Conservation (phyloP, 2,888 invertebrate species). For the Timema podura region DNA sequence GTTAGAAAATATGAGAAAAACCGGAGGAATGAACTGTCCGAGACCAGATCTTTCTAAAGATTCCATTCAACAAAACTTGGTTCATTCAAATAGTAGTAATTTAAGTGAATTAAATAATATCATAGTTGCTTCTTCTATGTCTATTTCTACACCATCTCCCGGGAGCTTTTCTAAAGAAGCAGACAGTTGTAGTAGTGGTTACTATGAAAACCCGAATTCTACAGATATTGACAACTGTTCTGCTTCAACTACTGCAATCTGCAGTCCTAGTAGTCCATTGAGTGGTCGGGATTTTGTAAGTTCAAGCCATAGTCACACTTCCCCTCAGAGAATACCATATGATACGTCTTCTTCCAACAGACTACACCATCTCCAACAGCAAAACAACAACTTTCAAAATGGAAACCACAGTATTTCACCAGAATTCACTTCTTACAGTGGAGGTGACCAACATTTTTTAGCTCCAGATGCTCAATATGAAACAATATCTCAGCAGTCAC, state of each 20-base stretch:
- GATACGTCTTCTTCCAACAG: constrained; percentile 14
- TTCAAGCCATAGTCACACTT: constrained; percentile 13
- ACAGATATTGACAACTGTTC: constrained; percentile 17
- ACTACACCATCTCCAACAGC: constrained; percentile 17
- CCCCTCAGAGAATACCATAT: constrained; percentile 19
- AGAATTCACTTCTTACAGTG: constrained; percentile 19
- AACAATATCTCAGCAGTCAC: constrained; percentile 48
- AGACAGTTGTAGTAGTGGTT: constrained; percentile 20
- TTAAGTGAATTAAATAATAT: constrained; percentile 9
- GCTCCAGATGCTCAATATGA: constrained; percentile 63
- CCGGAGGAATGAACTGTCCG: constrained; percentile 1
- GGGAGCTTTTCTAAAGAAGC: constrained; percentile 22
- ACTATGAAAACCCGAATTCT: constrained; percentile 22
- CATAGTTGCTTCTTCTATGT: constrained; percentile 23
- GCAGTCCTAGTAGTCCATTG: constrained; percentile 20
- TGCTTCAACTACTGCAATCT: constrained; percentile 17
- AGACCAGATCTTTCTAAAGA: constrained; percentile 18
- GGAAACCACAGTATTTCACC: not conserved
- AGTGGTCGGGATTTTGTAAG: constrained; percentile 10
- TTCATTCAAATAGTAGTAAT: constrained; percentile 4
- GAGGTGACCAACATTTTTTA: constrained; percentile 43
- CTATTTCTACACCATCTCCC: constrained; percentile 24
- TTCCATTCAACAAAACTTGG: constrained; percentile 18
- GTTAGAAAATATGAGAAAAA: constrained; percentile 19
- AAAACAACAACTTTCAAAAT: constrained; percentile 21